Evolutionary conservation across 1,140 invertebrate genomes (phyloP).

Genomic region (Plutomurus gul): DNA sequence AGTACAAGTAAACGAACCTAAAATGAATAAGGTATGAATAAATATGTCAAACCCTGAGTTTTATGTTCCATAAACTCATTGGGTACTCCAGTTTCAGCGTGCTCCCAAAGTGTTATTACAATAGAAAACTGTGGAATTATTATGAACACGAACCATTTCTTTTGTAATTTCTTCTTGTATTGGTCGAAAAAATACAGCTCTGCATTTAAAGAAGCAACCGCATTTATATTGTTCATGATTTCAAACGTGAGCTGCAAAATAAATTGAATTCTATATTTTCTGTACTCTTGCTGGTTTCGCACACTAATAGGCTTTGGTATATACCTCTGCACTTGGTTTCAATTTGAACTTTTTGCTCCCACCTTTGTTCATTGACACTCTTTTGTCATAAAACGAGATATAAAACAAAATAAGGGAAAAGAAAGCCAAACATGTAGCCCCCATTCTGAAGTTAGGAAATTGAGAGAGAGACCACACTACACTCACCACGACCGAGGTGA

Average conservation of each 20-base stretch:
- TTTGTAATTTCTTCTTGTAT: neutral
- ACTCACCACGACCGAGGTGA: neutral
- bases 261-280: neutral
- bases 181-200: neutral
- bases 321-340: too few species aligned
- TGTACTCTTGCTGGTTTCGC: neutral
- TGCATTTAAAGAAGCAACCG: neutral
- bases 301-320: neutral
- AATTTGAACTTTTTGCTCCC: too few species aligned
- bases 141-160: neutral
- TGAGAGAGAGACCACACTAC: neutral
- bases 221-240: neutral
- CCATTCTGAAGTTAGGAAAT: neutral
- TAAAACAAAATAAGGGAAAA: neutral
- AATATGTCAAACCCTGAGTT: too few species aligned
- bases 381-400: neutral
- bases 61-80: too few species aligned
- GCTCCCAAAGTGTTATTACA: neutral
- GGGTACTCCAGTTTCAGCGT: too few species aligned
- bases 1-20: too few species aligned
- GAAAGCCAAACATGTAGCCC: neutral
- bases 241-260: neutral
- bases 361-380: too few species aligned
- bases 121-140: neutral
- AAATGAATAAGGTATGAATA: too few species aligned